Evolutionary conservation across 1,140 invertebrate genomes (phyloP), one percentile per base, ranked within the genome.

Genomic region (Neodiprion lecontei): DNA sequence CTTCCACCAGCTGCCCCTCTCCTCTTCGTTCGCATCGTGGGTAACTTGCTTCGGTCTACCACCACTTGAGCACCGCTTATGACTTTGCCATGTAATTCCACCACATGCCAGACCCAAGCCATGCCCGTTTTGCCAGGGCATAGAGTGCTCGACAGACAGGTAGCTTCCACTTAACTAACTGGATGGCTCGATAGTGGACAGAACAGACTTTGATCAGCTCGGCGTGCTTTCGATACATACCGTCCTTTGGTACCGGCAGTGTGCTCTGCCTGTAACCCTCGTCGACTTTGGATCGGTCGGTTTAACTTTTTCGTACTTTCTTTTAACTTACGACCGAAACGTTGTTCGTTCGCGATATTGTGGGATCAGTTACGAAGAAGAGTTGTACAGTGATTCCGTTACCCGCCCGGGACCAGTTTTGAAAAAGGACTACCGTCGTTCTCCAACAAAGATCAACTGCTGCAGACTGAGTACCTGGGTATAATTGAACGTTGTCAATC

Each of bases 131-230:
- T 47, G 21, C 68, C 68, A 28, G 68, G 68, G 68, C 68, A 47
- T 23, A 69, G 68, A 69, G 68, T 69, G 7, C 10, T 12, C 14
- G 68, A 69, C 85, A 88, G 86, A 87, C 84, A 86, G 80, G 84
- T 85, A 86, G 81, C 86, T 86, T 87, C 86, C 87, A 87, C 85
- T 84, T 85, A 79, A 83, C 83, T 79, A 81, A 79, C 82, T 84
- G 86, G 86, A 88, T 87, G 86, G 85, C 83, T 82, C 79, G 81
- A 83, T 83, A 83, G 82, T 82, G 76, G 80, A 83, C 83, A 77
- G 70, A 23, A 23, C 21, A 69, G 68, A 69, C 7, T 61, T 61
- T 9, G 53, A 61, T 61, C 53, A 61, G 53, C 53, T 61, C 11
- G 11, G 11, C 53, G 53, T 61, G 11, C 53, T 61, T 61, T 61